Evolutionary conservation across 2,797 vertebrate genomes (phyloP).

Genomic region (Urosaurus nigricauda): DNA sequence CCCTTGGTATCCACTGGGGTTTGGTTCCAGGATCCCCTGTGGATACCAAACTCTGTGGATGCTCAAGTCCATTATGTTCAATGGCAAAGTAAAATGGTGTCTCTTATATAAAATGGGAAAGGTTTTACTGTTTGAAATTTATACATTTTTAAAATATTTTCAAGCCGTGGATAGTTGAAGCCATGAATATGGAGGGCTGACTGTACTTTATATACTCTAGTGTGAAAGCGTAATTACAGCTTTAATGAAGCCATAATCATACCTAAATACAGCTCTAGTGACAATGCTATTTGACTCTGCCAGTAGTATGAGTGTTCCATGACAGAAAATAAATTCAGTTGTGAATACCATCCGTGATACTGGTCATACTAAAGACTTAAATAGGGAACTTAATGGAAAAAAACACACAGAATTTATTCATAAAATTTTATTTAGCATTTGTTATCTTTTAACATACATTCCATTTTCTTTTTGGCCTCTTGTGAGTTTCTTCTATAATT

Average conservation of each 20-base stretch:
- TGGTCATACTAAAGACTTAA: not conserved
- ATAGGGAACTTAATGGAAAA: not conserved
- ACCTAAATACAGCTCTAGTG: not conserved
- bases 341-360: not conserved
- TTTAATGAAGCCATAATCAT: not conserved
- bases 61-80: too few species aligned
- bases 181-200: too few species aligned
- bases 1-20: not conserved
- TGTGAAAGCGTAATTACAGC: not conserved
- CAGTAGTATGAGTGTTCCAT: too few species aligned
- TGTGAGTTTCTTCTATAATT: not conserved
- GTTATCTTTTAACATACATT: constrained; percentile 1
- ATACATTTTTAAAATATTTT: too few species aligned
- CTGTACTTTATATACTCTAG: not conserved
- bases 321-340: not conserved
- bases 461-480: not conserved
- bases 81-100: too few species aligned
- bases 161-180: too few species aligned
- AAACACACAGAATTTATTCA: not conserved
- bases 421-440: constrained; percentile 16
- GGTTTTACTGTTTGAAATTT: too few species aligned
- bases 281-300: not conserved
- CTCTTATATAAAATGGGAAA: too few species aligned
- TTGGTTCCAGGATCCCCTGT: too few species aligned
- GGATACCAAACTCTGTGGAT: too few species aligned